A percentile compares a stretch with the other conserved stretches of the same genome.
Conservation (phyloP, 2,113 vertebrate species). For the Sminthopsis crassicaudata region DNA sequence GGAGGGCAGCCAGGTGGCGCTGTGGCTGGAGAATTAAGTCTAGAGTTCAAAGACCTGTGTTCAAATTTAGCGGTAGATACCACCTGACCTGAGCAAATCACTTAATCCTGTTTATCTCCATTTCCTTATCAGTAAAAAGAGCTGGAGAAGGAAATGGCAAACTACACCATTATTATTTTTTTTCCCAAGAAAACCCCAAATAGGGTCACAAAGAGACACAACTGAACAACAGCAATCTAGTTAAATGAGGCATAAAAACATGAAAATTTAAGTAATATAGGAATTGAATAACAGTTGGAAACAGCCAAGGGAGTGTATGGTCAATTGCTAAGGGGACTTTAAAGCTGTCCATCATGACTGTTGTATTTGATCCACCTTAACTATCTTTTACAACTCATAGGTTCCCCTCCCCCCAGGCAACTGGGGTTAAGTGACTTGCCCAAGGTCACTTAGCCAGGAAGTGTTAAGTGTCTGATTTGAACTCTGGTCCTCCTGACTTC, state of each 20-base stretch:
- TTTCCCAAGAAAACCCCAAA: background rate
- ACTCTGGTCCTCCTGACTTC: no score
- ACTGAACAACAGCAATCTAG: slow-evolving; percentile 43
- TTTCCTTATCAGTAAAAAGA: background rate
- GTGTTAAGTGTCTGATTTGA: no score
- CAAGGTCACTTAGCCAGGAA: no score
- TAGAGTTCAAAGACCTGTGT: background rate
- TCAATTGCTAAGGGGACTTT: background rate
- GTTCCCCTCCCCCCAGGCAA: background rate
- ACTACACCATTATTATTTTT: background rate
- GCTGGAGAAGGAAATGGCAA: background rate
- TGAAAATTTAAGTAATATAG: background rate
- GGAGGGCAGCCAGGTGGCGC: background rate
- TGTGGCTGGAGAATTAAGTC: background rate
- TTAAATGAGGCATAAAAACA: background rate
- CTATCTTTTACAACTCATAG: background rate
- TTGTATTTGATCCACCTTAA: background rate
- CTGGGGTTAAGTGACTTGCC: no score
- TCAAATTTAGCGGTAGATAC: background rate
- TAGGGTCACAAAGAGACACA: background rate
- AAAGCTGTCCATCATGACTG: background rate
- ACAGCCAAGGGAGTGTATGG: background rate
- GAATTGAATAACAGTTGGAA: background rate
- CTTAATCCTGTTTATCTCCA: background rate
- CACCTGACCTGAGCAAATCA: background rate